Evolutionary conservation across 2,113 vertebrate species (phyloP).

Genomic region (Oostethus manadensis): DNA sequence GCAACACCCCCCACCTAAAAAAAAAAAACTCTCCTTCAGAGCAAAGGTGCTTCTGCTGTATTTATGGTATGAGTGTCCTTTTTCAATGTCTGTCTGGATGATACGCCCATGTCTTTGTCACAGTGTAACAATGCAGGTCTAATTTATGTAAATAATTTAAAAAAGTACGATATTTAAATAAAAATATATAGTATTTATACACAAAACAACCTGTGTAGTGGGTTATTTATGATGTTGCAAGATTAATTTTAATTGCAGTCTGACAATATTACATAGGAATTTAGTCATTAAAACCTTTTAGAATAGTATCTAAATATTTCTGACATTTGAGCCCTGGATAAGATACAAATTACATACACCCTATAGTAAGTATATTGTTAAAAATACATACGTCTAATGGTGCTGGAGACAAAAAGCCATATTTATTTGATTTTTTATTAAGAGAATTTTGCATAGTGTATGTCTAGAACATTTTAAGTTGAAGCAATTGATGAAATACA

Average conservation of each 20-base stretch:
- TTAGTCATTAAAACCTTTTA: too few relatives aligned
- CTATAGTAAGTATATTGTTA: too few relatives aligned
- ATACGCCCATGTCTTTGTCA: constrained; percentile 47
- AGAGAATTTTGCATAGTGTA: too few relatives aligned
- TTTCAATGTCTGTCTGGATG: constrained; percentile 49
- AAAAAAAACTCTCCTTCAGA: constrained; percentile 14
- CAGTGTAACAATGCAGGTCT: constrained; percentile 69
- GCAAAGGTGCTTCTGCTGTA: constrained; percentile 68
- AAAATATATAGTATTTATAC: constrained; percentile 77
- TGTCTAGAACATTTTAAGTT: background rate
- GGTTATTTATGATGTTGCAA: too few relatives aligned
- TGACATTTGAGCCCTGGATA: too few relatives aligned
- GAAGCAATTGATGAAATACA: background rate
- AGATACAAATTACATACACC: too few relatives aligned
- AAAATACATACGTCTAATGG: too few relatives aligned
- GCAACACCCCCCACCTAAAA: background rate
- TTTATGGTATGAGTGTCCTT: constrained; percentile 51
- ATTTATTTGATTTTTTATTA: too few relatives aligned
- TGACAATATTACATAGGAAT: too few relatives aligned
- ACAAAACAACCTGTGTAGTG: background rate
- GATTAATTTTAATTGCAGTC: too few relatives aligned
- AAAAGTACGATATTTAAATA: constrained; percentile 78
- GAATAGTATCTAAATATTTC: too few relatives aligned
- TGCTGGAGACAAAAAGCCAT: too few relatives aligned
- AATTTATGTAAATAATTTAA: constrained; percentile 75